Evolutionary conservation across 2,797 vertebrate species (phyloP).

Genomic region (Xyrichtys novacula): DNA sequence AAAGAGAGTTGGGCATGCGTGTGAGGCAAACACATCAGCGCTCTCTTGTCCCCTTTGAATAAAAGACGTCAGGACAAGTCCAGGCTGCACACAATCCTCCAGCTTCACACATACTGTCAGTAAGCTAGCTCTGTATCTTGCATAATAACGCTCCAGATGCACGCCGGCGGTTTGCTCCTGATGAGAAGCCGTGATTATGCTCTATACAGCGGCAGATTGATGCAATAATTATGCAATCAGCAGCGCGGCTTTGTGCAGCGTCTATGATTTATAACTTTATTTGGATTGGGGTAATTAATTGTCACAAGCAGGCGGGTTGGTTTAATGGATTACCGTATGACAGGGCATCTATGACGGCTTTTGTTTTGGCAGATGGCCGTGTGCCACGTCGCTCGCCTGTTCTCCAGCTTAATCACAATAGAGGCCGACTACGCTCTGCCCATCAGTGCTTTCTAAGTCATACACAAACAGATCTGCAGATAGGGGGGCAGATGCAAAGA

Average conservation of each 20-base stretch:
- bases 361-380: slow-evolving; percentile 73
- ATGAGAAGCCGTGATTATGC: slow-evolving; percentile 82
- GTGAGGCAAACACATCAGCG: slow-evolving; percentile 45
- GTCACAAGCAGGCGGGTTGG: slow-evolving; percentile 44
- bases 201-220: slow-evolving; percentile 76
- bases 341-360: slow-evolving; percentile 53
- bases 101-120: slow-evolving; percentile 51
- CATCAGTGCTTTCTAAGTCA: slow-evolving; percentile 45
- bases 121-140: slow-evolving; percentile 47
- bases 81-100: slow-evolving; percentile 12
- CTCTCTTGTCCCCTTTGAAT: slow-evolving; percentile 44
- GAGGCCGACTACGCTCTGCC: slow-evolving; percentile 19
- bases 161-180: slow-evolving; percentile 72
- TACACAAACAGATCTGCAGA: slow-evolving; percentile 63
- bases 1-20: slow-evolving; percentile 15
- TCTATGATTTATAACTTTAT: slow-evolving; percentile 75
- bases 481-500: slow-evolving; percentile 43
- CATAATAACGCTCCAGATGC: slow-evolving; percentile 72
- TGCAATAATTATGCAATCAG: slow-evolving; percentile 84
- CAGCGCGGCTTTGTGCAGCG: slow-evolving; percentile 69
- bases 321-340: slow-evolving; percentile 60
- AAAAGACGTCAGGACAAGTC: slow-evolving; percentile 31
- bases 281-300: slow-evolving; percentile 74
- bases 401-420: slow-evolving; percentile 50
- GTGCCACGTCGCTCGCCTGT: slow-evolving; percentile 52